Evolutionary conservation across 2,113 vertebrate genomes (phyloP).

Genomic region (Mesitornis unicolor): DNA sequence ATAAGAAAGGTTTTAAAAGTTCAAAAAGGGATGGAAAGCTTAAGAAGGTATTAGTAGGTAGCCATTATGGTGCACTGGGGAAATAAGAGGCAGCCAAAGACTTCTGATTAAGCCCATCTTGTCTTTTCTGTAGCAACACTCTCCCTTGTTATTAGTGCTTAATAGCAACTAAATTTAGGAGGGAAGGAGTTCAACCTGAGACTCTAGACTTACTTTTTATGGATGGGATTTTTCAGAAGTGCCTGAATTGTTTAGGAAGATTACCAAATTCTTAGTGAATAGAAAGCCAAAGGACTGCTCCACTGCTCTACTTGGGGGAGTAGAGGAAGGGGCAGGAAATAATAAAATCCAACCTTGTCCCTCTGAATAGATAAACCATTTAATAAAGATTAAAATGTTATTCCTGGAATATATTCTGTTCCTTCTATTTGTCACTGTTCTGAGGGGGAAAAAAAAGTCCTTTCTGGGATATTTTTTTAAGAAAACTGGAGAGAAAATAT

Average conservation of each 20-base stretch:
- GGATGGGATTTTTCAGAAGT: background rate
- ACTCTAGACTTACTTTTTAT: background rate
- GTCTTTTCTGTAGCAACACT: background rate
- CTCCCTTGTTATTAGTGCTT: background rate
- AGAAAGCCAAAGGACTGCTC: background rate
- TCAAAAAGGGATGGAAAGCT: background rate
- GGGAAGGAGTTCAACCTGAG: background rate
- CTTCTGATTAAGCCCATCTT: background rate
- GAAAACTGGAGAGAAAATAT: background rate
- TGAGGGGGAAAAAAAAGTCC: background rate
- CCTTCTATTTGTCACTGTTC: background rate
- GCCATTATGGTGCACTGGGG: background rate
- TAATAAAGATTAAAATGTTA: background rate
- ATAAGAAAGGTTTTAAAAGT: background rate
- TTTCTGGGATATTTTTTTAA: background rate
- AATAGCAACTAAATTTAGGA: background rate
- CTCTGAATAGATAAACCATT: background rate
- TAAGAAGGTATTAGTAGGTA: background rate
- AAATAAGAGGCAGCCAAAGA: background rate
- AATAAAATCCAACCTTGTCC: background rate
- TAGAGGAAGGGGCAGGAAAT: rapidly evolving
- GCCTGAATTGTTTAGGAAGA: rapidly evolving
- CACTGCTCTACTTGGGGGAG: background rate
- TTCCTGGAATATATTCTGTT: background rate
- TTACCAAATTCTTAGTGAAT: background rate